Evolutionary conservation across 2,113 vertebrate species (phyloP).

Genomic region (Phrynocephalus versicolor): DNA sequence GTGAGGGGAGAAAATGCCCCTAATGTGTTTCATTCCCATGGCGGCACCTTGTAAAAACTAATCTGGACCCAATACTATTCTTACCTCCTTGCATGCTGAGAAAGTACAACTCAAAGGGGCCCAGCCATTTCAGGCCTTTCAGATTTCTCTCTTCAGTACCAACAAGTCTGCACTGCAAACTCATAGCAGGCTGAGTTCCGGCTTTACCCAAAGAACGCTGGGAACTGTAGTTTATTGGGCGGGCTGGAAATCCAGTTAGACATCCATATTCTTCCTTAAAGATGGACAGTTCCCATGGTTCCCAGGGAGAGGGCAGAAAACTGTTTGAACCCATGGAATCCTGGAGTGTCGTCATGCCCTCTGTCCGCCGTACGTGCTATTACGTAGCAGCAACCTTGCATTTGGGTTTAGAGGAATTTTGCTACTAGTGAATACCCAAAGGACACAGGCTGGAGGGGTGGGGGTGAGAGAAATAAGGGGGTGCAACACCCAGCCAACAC

Average conservation of each 20-base stretch:
- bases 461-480: no score
- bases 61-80: not conserved
- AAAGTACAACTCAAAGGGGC: no score
- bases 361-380: no score
- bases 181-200: not conserved
- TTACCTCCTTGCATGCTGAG: not conserved
- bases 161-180: no score
- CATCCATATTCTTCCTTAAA: not conserved
- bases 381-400: not conserved
- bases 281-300: not conserved
- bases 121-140: not conserved
- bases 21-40: not conserved
- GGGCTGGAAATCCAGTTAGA: no score
- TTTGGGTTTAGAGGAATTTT: not conserved
- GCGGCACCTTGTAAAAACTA: not conserved
- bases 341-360: not conserved
- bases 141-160: not conserved
- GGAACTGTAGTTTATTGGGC: not conserved
- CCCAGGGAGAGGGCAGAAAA: not conserved
- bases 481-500: no score
- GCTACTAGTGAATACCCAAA: not conserved
- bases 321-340: not conserved
- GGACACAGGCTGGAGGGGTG: accelerated
- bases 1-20: conserved; percentile 2
- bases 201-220: not conserved